These are phyloP conservation scores for Liparis tanakae DNA, from an alignment of 2,797 vertebrate genomes.

Conservation along the genomic window DNA sequence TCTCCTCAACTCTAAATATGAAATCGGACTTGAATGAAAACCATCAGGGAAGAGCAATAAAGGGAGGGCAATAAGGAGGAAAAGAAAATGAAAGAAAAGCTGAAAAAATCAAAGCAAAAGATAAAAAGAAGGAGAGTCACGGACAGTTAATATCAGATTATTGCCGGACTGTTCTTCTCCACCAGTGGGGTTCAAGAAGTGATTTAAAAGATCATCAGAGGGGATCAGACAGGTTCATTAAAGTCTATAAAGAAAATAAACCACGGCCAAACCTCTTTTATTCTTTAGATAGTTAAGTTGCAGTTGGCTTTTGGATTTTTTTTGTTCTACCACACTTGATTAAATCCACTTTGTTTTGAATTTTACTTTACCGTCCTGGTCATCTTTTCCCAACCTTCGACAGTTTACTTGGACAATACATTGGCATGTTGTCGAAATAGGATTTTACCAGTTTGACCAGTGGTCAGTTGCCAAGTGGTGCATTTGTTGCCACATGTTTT, in stretches of 20 bases:
- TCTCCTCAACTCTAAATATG: background rate
- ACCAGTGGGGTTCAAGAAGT: background rate
- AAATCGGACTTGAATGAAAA: conserved; percentile 13
- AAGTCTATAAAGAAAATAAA: conserved; percentile 9
- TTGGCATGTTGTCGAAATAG: background rate
- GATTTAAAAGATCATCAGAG: conserved; percentile 33
- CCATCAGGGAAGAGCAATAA: background rate
- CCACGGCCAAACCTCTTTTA: background rate
- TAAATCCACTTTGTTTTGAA: too few relatives aligned
- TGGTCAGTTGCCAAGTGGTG: background rate
- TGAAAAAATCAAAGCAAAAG: conserved; percentile 30
- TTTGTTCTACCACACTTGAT: too few relatives aligned
- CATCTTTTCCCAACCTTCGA: too few relatives aligned
- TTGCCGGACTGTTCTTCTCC: conserved; percentile 19
- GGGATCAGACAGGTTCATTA: conserved; percentile 21
- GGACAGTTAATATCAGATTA: conserved; percentile 26
- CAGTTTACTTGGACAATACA: too few relatives aligned
- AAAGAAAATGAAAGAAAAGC: background rate
- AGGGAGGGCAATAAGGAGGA: background rate
- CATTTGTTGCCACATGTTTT: background rate
- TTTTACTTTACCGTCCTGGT: too few relatives aligned
- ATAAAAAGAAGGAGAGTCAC: conserved; percentile 7
- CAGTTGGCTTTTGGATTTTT: too few relatives aligned
- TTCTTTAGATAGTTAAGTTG: background rate
- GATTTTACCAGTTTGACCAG: background rate